Evolutionary conservation across 2,113 vertebrate genomes (phyloP), one percentile per base, ranked within the genome.

Genomic region (Apus apus): DNA sequence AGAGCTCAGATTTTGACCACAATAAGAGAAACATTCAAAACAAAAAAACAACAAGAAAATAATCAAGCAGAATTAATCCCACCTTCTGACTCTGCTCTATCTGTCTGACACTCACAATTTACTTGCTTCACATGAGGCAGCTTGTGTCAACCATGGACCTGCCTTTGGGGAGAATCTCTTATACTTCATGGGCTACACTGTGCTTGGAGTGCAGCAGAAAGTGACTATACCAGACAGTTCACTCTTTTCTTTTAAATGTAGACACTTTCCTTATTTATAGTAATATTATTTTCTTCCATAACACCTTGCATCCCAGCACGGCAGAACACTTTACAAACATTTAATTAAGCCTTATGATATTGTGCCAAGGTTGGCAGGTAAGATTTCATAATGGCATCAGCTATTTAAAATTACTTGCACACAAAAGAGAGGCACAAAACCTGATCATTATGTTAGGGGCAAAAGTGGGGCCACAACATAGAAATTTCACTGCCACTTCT

Each of bases 271-370:
- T 57, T 36, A 85, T 57, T 89, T 87, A 30, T 21, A 34, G 54
- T 43, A 84, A 27, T 62, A 54, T 76, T 93, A 43, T 87, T 80
- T 10, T 22, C 13, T 87, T 89, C 90, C 65, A 19, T 45, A 90
- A 40, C 50, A 70, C 46, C 62, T 85, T 26, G 22, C 7, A 18
- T 54, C 91, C 73, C 89, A 91, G 87, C 38, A 51, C 51, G 71
- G 71, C 45, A 91, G 78, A 94, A 87, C 29, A 38, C n/a, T 80
- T 74, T 54, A n/a, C 62, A 94, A 87, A 74, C 64, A 77, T 88
- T 89, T 94, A 93, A 95, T 95, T 94, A 90, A 85, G 32, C 64
- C 43, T 90, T 82, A 67, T 56, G 32, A 70, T 46, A 7, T 70
- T 53, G 60, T 68, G 86, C 34, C 2, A 4, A 73, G 56, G 73